phyloP scores from a whole-genome alignment of 2,797 vertebrate species.

The Notolabrus celidotus region DNA sequence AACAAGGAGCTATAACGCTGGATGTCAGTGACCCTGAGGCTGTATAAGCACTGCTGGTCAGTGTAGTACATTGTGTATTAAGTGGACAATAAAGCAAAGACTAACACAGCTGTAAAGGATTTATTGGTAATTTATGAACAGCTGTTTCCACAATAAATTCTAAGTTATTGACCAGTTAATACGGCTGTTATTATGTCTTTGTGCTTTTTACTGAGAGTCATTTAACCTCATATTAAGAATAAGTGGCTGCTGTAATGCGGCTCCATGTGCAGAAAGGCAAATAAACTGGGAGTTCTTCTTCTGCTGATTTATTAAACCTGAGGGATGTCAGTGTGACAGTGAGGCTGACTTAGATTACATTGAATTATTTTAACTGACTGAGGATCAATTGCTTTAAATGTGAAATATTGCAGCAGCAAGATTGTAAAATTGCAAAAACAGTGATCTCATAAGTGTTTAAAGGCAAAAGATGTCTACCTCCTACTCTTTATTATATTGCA shows the following conservation, averaged over 20 bases:
- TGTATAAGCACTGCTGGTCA: not conserved
- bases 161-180: conserved; percentile 16
- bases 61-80: not conserved
- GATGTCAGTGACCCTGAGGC: not conserved
- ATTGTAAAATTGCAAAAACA: too few species aligned
- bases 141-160: conserved; percentile 20
- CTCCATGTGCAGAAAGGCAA: conserved; percentile 6
- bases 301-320: not conserved
- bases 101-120: not conserved
- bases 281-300: not conserved
- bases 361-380: not conserved
- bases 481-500: too few species aligned
- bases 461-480: too few species aligned
- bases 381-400: not conserved
- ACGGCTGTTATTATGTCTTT: conserved; percentile 2
- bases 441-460: too few species aligned
- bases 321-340: not conserved
- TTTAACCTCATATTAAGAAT: conserved; percentile 26
- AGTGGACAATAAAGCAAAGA: conserved; percentile 10
- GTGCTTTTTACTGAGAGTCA: conserved; percentile 8
- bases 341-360: not conserved
- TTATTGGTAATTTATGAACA: conserved; percentile 3
- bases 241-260: conserved; percentile 1
- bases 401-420: too few species aligned
- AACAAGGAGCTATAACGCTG: not conserved